A percentile compares a stretch with the other conserved stretches of the same genome.
Evolutionary conservation across 2,888 invertebrate species (phyloP).

Genomic region (Melanchra persicariae): DNA sequence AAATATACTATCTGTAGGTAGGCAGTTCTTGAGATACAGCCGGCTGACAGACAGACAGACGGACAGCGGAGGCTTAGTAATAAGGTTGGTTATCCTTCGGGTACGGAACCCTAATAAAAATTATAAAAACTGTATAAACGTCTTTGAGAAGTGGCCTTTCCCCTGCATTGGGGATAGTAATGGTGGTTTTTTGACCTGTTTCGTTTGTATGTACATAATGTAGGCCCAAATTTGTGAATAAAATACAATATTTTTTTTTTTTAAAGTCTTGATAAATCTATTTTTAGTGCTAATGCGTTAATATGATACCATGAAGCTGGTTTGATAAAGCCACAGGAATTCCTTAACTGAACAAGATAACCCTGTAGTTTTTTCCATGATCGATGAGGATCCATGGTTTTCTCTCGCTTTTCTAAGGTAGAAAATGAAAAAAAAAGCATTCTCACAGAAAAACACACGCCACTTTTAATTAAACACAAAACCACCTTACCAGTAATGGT

Average conservation of each 20-base stretch:
- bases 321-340: neutral
- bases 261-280: neutral
- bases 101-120: too few relatives aligned
- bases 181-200: neutral
- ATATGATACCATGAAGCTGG: neutral
- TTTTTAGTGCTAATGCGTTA: neutral
- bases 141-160: neutral
- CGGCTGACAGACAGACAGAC: too few relatives aligned
- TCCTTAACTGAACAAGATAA: neutral
- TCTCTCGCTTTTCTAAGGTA: neutral
- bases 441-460: neutral
- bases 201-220: neutral
- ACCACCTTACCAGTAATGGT: slow-evolving; percentile 71
- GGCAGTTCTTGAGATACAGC: too few relatives aligned
- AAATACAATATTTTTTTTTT: too few relatives aligned
- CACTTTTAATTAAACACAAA: slow-evolving; percentile 22
- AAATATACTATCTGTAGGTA: too few relatives aligned
- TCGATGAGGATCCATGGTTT: too few relatives aligned
- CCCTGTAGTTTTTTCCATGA: neutral
- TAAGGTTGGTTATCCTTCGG: too few relatives aligned
- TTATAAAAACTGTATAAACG: too few relatives aligned
- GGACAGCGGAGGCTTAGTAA: too few relatives aligned
- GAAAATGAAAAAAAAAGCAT: neutral
- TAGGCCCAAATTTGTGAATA: too few relatives aligned
- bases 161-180: neutral